Conservation (phyloP, 1,140 invertebrate genomes). For the Polypedilum pembai region DNA sequence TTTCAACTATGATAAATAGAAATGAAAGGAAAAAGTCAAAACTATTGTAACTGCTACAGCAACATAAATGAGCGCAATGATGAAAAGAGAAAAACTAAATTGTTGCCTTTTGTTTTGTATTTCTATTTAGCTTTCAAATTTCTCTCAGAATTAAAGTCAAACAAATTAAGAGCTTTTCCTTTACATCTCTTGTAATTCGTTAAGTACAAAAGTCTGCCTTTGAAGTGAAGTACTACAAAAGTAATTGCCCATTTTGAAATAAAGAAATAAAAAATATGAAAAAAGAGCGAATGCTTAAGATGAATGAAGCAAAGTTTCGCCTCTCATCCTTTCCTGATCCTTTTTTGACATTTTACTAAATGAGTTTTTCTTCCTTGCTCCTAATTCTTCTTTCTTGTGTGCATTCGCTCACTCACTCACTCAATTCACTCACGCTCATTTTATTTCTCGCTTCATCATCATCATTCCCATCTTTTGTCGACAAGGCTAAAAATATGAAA, state of each 20-base stretch:
- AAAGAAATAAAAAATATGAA: no score
- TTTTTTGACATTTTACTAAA: slow-evolving; percentile 27
- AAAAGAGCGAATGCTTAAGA: neutral
- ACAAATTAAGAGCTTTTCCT: neutral
- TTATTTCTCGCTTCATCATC: neutral
- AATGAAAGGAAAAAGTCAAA: no score
- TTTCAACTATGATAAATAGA: no score
- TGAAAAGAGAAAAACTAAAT: no score
- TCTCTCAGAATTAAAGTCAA: no score
- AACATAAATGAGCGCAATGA: no score
- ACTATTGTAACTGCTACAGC: no score
- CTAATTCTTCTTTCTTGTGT: neutral
- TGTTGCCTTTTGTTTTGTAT: no score
- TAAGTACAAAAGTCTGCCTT: slow-evolving; percentile 2
- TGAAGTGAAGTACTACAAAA: neutral
- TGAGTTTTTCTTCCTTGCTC: neutral
- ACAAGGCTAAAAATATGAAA: neutral
- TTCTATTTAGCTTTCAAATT: no score
- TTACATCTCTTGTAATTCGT: neutral
- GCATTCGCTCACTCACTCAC: no score
- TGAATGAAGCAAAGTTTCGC: neutral
- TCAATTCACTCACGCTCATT: no score
- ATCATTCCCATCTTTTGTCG: neutral
- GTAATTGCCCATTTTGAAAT: neutral
- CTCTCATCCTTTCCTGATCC: slow-evolving; percentile 1